Conservation (phyloP, 2,797 vertebrate species). For the Jordanella pulchra region DNA sequence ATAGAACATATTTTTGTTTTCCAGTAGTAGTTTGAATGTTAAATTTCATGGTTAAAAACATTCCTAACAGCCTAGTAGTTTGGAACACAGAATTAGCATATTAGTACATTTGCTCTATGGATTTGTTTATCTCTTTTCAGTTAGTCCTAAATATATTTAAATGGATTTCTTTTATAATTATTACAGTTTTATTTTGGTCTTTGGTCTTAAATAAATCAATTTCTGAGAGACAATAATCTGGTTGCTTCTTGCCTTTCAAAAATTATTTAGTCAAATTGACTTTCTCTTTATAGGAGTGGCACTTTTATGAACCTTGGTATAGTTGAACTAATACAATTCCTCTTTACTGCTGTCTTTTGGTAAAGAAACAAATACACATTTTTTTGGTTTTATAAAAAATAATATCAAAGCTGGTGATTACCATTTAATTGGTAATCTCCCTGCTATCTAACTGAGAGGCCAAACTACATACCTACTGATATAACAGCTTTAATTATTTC, state of each 20-base stretch:
- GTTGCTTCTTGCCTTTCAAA: background rate
- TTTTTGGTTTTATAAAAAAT: background rate
- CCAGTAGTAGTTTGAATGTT: background rate
- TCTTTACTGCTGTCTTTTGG: background rate
- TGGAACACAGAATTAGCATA: background rate
- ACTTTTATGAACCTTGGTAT: background rate
- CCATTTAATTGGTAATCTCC: background rate
- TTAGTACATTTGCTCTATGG: background rate
- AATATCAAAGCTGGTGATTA: background rate
- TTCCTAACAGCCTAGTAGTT: background rate
- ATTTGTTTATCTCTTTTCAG: background rate
- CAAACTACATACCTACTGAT: slow-evolving; percentile 15
- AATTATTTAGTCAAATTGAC: background rate
- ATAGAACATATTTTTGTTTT: background rate
- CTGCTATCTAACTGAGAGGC: slow-evolving; percentile 18
- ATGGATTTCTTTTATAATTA: background rate
- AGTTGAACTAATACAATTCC: background rate
- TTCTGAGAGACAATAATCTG: background rate
- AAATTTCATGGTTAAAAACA: background rate
- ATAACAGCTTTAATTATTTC: slow-evolving; percentile 28
- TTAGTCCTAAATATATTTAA: background rate
- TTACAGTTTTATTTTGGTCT: background rate
- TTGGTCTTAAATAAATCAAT: background rate
- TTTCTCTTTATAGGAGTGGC: background rate
- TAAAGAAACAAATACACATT: background rate